These are phyloP conservation scores for Drosophila kanapiae DNA, from an alignment of 1,140 invertebrate genomes.

Conservation along the genomic window DNA sequence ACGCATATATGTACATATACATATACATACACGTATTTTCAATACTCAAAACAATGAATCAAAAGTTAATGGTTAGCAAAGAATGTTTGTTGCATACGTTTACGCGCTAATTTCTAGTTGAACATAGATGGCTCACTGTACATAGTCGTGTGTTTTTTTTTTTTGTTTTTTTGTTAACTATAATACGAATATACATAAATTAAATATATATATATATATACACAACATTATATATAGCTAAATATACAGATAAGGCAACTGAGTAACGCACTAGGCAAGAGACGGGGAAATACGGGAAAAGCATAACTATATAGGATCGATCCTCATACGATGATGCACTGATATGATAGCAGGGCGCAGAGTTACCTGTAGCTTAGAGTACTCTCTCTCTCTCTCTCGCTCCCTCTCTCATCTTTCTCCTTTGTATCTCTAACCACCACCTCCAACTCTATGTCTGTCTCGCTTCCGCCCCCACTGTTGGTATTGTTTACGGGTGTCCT, in stretches of 20 bases:
- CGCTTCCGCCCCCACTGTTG: constrained; percentile 23
- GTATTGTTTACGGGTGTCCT: constrained; percentile 10
- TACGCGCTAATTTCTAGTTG: constrained; percentile 49
- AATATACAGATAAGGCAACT: constrained; percentile 29
- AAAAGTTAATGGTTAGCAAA: constrained; percentile 46
- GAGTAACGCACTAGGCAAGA: constrained; percentile 42
- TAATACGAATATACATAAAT: constrained; percentile 14
- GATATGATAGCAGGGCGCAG: constrained; percentile 31
- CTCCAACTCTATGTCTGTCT: constrained; percentile 18
- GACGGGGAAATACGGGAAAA: constrained; percentile 10
- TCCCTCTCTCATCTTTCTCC: background rate
- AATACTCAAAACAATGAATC: constrained; percentile 39
- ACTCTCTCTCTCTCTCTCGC: constrained; percentile 1
- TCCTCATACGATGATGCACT: constrained; percentile 36
- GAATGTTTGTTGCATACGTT: constrained; percentile 60
- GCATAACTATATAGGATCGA: constrained; percentile 14
- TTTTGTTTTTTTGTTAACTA: constrained; percentile 24
- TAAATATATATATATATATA: constrained; percentile 20
- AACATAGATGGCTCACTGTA: constrained; percentile 48
- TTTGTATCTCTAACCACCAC: background rate
- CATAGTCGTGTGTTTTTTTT: constrained; percentile 12
- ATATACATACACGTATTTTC: constrained; percentile 29
- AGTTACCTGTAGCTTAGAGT: constrained; percentile 33
- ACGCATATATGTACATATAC: constrained; percentile 23
- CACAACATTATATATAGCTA: constrained; percentile 12